A percentile compares a stretch with the other conserved stretches of the same genome.
phyloP scores from a whole-genome alignment of 2,797 vertebrate species.

The Prionace glauca region DNA sequence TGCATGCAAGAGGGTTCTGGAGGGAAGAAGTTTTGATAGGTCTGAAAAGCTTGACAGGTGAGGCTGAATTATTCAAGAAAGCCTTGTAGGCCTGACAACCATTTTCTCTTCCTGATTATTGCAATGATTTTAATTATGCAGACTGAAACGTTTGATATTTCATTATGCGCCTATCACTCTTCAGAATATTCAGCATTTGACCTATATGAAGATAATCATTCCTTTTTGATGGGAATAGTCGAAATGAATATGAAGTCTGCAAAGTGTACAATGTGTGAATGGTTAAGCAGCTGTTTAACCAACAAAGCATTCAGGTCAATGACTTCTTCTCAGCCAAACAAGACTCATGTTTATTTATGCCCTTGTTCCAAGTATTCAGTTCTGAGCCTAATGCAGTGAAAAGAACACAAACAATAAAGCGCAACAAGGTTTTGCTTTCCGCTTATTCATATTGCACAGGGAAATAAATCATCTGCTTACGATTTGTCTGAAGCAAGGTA shows the following conservation, averaged over 20 bases:
- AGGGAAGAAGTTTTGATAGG: neutral
- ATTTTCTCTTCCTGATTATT: neutral
- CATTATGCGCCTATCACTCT: neutral
- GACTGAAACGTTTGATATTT: neutral
- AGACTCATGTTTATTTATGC: neutral
- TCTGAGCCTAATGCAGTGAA: neutral
- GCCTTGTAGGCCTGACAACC: neutral
- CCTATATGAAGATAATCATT: neutral
- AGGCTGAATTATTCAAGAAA: no score
- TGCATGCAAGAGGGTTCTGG: neutral
- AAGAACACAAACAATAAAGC: neutral
- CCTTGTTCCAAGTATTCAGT: neutral
- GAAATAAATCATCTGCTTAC: neutral
- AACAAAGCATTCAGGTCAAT: neutral
- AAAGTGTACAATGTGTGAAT: neutral
- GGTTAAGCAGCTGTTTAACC: neutral
- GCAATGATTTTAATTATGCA: neutral
- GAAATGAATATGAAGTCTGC: neutral
- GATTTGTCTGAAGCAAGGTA: neutral
- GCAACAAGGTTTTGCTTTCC: neutral
- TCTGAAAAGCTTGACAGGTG: neutral
- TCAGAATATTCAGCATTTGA: neutral
- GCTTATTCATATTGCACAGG: neutral
- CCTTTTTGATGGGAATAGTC: neutral
- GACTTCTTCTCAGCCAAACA: neutral